Base-by-base conservation (phyloP, 2,113 vertebrate genomes). In the Pluvialis apricaria region DNA sequence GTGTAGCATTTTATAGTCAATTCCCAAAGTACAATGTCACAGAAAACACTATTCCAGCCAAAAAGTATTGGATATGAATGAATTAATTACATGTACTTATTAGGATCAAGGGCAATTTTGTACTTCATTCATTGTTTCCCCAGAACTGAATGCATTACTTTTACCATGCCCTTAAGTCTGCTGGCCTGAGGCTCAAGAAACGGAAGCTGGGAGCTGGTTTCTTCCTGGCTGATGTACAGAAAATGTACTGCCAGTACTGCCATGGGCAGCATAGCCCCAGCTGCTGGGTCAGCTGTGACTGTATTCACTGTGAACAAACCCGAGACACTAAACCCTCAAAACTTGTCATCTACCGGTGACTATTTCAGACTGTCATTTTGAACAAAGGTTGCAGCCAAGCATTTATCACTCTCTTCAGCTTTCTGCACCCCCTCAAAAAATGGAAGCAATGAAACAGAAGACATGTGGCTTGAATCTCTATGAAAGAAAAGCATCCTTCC, bases 51-150 rank as follows among this genome's bases (percentile, higher is more conserved):
- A 26, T 34, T 92, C 60, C 52, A 81, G 60, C 34, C 55, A 79
- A 86, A 77, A 62, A 15, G 0, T 60, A 34, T 11, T 64, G 88
- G 38, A 34, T 45, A 77, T 25, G 64, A 93, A 71, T 71, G 5
- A 88, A 94, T 90, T 77, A 49, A 90, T 81, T 88, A 68, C 34
- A 55, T 47, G 15, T 82, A 25, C 49, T 88, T 68, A 82, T 62
- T 84, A 94, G 21, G 49, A 94, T 61, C 77, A 89, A 86, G 61
- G 64, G 62, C 40, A 47, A 47, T 77, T 94, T 76, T 80, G 38
- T 51, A 11, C 36, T 80, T 86, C 38, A 44, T 72, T 76, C n/a
- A 49, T 15, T 92, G 61, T 64, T 25, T 79, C 72, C 47, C 57
- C 80, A 79, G 60, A 86, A 88, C 61, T 82, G 65, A 76, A 66